A percentile compares a stretch with the other conserved stretches of the same genome.
Evolutionary conservation across 2,888 invertebrate genomes (phyloP).

Genomic region (Chydorus sphaericus): DNA sequence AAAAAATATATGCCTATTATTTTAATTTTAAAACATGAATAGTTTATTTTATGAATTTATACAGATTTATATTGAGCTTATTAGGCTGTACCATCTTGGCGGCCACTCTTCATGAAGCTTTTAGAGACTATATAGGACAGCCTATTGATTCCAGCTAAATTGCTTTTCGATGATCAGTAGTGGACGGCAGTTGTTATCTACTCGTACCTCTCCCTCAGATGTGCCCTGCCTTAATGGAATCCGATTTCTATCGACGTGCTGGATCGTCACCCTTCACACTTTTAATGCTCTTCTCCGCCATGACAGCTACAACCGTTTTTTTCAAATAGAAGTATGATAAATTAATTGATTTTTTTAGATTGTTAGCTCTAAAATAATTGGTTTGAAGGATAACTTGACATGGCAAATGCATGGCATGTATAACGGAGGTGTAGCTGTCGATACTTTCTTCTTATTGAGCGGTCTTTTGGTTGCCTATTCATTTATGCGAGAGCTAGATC

Average conservation of each 20-base stretch:
- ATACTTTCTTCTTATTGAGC: conserved; percentile 70
- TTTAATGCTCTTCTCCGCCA: background rate
- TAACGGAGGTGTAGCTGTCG: conserved; percentile 74
- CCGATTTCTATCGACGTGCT: background rate
- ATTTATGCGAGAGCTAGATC: conserved; percentile 7
- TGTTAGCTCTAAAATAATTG: too few species aligned
- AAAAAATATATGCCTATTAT: too few species aligned
- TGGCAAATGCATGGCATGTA: too few species aligned
- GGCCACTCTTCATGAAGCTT: background rate
- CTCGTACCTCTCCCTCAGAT: background rate
- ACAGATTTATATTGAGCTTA: background rate
- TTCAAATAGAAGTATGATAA: too few species aligned
- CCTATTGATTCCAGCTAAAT: background rate
- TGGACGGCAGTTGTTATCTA: background rate
- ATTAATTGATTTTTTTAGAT: too few species aligned
- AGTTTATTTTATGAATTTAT: too few species aligned
- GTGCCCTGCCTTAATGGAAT: background rate
- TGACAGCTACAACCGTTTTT: too few species aligned
- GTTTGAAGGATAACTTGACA: too few species aligned
- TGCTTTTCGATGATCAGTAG: background rate
- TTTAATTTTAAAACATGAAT: too few species aligned
- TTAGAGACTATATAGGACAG: background rate
- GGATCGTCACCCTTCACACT: background rate
- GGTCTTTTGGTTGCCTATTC: conserved; percentile 7
- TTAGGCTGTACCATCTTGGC: background rate